These are phyloP conservation scores for Corapipo altera DNA, from an alignment of 2,113 vertebrate genomes.

Conservation along the genomic window DNA sequence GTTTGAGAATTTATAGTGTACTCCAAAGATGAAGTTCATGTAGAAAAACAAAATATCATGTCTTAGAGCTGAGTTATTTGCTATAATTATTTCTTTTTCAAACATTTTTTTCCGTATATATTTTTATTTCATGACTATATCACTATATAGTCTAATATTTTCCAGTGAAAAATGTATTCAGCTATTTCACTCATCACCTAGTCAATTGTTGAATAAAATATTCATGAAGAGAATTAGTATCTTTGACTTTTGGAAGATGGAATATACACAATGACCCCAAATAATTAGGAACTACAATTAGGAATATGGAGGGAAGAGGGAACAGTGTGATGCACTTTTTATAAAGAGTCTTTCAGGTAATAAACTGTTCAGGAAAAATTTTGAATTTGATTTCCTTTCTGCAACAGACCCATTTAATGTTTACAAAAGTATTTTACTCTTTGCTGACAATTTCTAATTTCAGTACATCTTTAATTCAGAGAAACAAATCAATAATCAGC, in stretches of 20 bases:
- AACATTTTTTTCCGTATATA: neutral
- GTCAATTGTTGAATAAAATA: conserved; percentile 55
- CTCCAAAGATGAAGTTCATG: neutral
- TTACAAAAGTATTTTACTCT: neutral
- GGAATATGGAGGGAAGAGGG: neutral
- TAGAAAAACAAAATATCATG: neutral
- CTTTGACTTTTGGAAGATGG: conserved; percentile 39
- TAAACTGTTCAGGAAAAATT: neutral
- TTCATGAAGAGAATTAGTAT: conserved; percentile 43
- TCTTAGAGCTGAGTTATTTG: neutral
- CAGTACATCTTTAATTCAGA: neutral
- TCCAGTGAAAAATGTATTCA: conserved; percentile 40
- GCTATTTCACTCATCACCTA: conserved; percentile 4
- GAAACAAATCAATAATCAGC: neutral
- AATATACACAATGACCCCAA: conserved; percentile 7
- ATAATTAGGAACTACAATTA: conserved; percentile 33
- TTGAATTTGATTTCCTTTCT: neutral
- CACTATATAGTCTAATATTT: conserved; percentile 1
- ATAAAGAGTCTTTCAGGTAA: neutral
- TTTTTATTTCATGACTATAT: neutral
- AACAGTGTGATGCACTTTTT: neutral
- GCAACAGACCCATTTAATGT: neutral
- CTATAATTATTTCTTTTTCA: neutral
- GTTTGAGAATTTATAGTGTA: neutral
- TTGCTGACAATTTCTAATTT: neutral